phyloP scores from a whole-genome alignment of 1,140 invertebrate genomes.

The Cydia amplana region DNA sequence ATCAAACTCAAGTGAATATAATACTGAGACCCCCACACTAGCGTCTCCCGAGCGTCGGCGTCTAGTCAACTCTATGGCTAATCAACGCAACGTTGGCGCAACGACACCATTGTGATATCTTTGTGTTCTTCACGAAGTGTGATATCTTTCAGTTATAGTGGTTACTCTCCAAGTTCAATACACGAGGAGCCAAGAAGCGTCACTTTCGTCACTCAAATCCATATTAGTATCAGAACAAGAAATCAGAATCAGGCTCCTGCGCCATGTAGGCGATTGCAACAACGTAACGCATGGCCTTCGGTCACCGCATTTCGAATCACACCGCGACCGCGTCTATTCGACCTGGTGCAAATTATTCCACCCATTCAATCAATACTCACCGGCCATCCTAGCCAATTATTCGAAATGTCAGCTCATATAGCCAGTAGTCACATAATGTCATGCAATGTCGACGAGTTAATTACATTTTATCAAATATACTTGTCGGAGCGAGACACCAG shows the following conservation, averaged over 20 bases:
- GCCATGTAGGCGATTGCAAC: not conserved
- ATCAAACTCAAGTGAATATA: not conserved
- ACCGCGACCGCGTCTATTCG: slow-evolving; percentile 14
- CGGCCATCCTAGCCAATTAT: not conserved
- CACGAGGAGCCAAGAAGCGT: too few relatives aligned
- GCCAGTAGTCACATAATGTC: not conserved
- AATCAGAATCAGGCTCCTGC: not conserved
- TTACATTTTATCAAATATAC: not conserved
- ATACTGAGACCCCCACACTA: too few relatives aligned
- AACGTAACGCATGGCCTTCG: not conserved
- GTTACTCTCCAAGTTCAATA: too few relatives aligned
- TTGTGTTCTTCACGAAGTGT: too few relatives aligned
- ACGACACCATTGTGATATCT: too few relatives aligned
- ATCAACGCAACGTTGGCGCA: too few relatives aligned
- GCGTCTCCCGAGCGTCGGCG: too few relatives aligned
- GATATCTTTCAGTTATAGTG: too few relatives aligned
- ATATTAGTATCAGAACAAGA: too few relatives aligned
- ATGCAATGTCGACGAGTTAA: not conserved
- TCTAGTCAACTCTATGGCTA: too few relatives aligned
- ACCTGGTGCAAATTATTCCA: not conserved
- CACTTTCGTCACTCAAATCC: too few relatives aligned
- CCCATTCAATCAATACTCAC: slow-evolving; percentile 12
- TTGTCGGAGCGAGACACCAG: too few relatives aligned
- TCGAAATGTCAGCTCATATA: not conserved
- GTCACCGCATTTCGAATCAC: slow-evolving; percentile 9